phyloP scores from a whole-genome alignment of 2,113 vertebrate species.

The Cryptomyrus ogoouensis region DNA sequence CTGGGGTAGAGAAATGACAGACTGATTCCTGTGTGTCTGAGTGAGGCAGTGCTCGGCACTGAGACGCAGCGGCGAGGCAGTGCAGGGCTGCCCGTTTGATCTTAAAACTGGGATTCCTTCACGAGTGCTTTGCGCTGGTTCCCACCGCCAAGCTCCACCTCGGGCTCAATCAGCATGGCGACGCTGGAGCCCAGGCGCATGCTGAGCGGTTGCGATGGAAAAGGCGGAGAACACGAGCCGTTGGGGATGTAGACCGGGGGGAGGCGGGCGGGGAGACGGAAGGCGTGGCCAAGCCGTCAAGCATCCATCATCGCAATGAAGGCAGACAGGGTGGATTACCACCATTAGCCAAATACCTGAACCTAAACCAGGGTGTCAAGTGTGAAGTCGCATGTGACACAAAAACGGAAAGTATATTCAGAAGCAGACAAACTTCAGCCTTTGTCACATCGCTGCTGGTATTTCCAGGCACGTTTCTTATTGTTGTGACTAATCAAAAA shows the following conservation, averaged over 20 bases:
- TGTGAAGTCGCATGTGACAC: background rate
- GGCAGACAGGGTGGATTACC: constrained; percentile 18
- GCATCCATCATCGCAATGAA: constrained; percentile 28
- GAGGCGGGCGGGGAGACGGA: background rate
- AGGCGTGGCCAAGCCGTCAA: constrained; percentile 4
- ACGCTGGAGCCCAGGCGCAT: background rate
- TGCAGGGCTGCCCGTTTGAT: constrained; percentile 9
- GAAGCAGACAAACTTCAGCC: background rate
- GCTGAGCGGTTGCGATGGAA: background rate
- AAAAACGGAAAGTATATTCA: background rate
- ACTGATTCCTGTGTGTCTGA: background rate
- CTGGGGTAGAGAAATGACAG: background rate
- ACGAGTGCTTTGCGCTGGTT: background rate
- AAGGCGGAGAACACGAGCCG: background rate
- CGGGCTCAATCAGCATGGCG: constrained; percentile 10
- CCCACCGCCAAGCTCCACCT: background rate
- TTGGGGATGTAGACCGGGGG: constrained; percentile 28
- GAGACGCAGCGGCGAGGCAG: background rate
- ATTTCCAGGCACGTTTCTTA: background rate
- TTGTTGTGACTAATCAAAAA: background rate
- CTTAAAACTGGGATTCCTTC: constrained; percentile 7
- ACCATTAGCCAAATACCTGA: background rate
- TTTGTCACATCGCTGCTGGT: no score
- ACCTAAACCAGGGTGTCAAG: background rate
- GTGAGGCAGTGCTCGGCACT: background rate